Evolutionary conservation across 1,140 invertebrate genomes (phyloP), one percentile per base, ranked within the genome.

Genomic region (Lucilia cuprina): DNA sequence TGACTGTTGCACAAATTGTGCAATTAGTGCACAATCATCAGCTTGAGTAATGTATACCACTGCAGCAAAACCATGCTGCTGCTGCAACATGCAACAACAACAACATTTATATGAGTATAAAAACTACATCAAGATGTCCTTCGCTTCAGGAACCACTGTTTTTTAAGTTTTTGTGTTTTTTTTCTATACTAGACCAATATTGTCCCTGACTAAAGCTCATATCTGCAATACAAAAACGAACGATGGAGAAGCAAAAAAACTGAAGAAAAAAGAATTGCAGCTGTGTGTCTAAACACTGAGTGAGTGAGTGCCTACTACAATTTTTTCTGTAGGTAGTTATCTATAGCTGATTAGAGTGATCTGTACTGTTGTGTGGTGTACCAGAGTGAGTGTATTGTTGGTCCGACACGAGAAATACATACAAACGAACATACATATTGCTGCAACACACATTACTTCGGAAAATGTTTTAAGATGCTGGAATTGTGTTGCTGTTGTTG

Each of bases 1-100:
- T 41, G 41, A 80, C 77, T 80, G 77, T 80, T 80, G 77, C 77
- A 80, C 77, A 80, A 80, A 80, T 80, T 80, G 77, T 80, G 77
- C 77, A 80, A 80, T 80, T 80, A 80, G 77, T 80, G 77, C 77
- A 80, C 77, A 80, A 80, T 80, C 77, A 80, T 80, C 77, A 49
- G 77, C 77, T 49, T 13, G 14, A 80, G 77, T 80, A 80, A 80
- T 80, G 77, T 21, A 80, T 80, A 80, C 77, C 65, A 70, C 19
- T 70, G 65, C 65, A 70, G n/a, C 77, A 17, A 77, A 41, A 49
- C 41, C 77, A 78, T 47, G 14, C 17, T 17, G 25, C 25, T 65
- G n/a, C 60, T n/a, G n/a, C n/a, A n/a, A 65, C 65, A 70, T 25
- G n/a, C 21, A 70, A 21, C 65, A 70, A 12, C 75, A 19, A 49